A percentile compares a stretch with the other conserved stretches of the same genome.
Conservation (phyloP, 1,140 invertebrate genomes). For the Chironomus tepperi region DNA sequence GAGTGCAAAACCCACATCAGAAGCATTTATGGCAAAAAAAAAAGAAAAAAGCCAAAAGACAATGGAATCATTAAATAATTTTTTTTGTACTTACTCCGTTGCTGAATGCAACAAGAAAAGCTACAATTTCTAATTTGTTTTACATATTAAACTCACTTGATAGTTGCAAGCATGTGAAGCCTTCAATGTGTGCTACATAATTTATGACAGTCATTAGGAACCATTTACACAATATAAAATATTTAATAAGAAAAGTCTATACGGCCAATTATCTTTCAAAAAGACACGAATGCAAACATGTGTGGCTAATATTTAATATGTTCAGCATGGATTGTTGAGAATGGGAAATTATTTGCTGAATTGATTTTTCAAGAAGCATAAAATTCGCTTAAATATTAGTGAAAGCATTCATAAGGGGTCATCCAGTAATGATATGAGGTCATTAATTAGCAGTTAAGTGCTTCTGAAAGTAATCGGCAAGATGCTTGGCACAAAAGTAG, state of each 20-base stretch:
- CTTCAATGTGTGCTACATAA: not conserved
- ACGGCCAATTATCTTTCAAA: not conserved
- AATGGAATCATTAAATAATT: conserved; percentile 17
- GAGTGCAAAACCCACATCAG: not conserved
- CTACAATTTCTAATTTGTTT: conserved; percentile 16
- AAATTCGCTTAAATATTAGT: no score
- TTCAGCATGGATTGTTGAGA: no score
- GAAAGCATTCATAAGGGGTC: no score
- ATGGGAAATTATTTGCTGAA: no score
- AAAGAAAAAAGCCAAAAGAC: not conserved
- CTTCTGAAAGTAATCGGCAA: no score
- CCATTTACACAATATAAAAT: conserved; percentile 6
- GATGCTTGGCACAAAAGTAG: no score
- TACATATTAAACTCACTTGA: not conserved
- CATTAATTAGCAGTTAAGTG: no score
- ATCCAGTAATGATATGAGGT: no score
- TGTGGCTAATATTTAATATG: no score
- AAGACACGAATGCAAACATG: not conserved
- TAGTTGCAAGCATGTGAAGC: not conserved
- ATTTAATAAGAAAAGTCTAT: conserved; percentile 4
- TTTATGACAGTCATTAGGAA: conserved; percentile 21
- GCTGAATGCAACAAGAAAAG: not conserved
- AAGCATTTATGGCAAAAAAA: not conserved
- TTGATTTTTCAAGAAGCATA: no score
- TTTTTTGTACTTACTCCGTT: not conserved